Base-by-base conservation (phyloP, 2,888 invertebrate genomes). In the Agrotis puta region DNA sequence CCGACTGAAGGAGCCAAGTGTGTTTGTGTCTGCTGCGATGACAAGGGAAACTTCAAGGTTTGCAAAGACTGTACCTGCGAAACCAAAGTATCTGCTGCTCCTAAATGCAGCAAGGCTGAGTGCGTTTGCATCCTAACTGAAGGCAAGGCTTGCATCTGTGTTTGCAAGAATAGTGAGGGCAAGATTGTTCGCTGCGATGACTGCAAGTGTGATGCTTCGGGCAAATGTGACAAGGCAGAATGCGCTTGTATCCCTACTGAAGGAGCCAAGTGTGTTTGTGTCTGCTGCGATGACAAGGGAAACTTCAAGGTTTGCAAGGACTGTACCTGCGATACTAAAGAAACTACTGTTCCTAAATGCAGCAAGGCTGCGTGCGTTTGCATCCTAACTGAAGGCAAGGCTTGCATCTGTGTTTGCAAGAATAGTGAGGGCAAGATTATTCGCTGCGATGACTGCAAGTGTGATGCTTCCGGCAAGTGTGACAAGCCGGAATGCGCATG, bases 241-340 rank as follows among this genome's bases (percentile, higher is more conserved):
- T 92, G 92, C 61, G 58, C 83, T 45, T 91, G 90, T 39, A 76
- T 92, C 2, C 68, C 71, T 0, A 88, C 88, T 68, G 58, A 77
- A 0, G 64, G 67, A n/a, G 54, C 69, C 0, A 68, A 58, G 11
- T 70, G 71, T 6, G 22, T 79, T 16, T 71, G 70, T 5, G 64
- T 81, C 0, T 81, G 77, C 47, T 80, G 70, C 20, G 20, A 51
- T 63, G 24, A 20, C 0, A 63, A 27, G 0, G 48, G 14, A 13
- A 33, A 45, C 13, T n/a, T 39, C 2, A 61, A 14, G 0, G 0
- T 76, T 18, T 70, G 77, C 33, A 54, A 50, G 3, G 24, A 64
- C n/a, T 75, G 77, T 24, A 20, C 50, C 54, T 75, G 77, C 20
- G 27, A 2, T 5, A 27, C 27, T 5, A 27, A 27, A 27, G 27